Base-by-base conservation (phyloP, 92 coral and sea anemone genomes). In the Phenganax subtilis region DNA sequence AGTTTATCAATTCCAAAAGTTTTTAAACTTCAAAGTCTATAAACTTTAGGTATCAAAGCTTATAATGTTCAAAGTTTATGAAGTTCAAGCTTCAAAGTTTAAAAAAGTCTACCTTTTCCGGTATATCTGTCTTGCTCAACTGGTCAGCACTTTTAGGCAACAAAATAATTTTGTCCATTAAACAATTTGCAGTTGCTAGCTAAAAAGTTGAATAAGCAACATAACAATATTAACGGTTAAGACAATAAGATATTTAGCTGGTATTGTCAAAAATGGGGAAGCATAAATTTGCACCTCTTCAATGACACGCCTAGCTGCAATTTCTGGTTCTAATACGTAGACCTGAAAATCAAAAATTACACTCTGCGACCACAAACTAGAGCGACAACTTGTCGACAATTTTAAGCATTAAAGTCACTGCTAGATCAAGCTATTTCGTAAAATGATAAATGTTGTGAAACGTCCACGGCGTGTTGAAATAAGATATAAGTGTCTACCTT, bases 401-500 rank as follows among this genome's bases (percentile, higher is more conserved):
- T 37, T 37, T 37, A 37, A 37, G 47, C 47, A 37, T 37, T 37
- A 37, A 37, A 37, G 47, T 37, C 47, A 37, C 47, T 37, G 47
- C 47, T 37, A 5, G 3, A 37, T 37, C 5, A 37, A 37, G 47
- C 47, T 37, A 37, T 37, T 37, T 37, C 47, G 47, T 5, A 37
- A 37, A 59, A 59, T 14, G 65, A 14, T 20, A 25, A 59, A 14
- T 1, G 3, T 14, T 59, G 65, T 59, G 7, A 59, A 14, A 59
- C 65, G 7, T 20, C 16, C 65, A 59, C 16, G 65, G n/a, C 2
- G n/a, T 14, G 16, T 20, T 27, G 55, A 51, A 69, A 27, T 8
- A 15, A 31, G 12, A 7, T 31, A 37, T 57, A 63, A 31, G 15
- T 7, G 70, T 28, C 2, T 72, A 94, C 98, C 96, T 89, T 89